Evolutionary conservation across 2,113 vertebrate species (phyloP), one percentile per base, ranked within the genome.

Genomic region (Andinoacara biseriatus): DNA sequence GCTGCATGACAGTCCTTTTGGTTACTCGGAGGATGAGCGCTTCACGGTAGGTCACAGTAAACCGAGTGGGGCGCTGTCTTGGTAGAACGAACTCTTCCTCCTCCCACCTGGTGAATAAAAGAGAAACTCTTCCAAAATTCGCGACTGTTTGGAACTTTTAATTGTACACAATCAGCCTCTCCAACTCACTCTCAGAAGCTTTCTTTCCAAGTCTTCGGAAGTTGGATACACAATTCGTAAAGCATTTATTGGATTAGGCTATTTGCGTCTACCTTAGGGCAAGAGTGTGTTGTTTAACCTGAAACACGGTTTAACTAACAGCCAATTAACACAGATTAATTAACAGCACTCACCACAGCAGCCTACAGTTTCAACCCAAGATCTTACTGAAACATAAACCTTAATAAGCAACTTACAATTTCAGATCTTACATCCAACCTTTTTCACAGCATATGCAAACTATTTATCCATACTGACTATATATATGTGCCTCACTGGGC

Each of bases 31-130:
- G 17, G 46, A 72, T 54, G 15, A 49, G 46, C 15, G 46, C 26
- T n/a, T 85, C 84, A 81, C 76, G 65, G 79, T 78, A 18, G n/a
- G 79, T 87, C 81, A 78, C 78, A 76, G 83, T 46, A 84, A 89
- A 91, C 86, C 82, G 89, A 86, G 87, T 83, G 93, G 80, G 91
- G 90, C 87, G 89, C 91, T 94, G 92, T 93, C 89, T 91, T 93
- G 87, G 92, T 93, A 82, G 87, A 94, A 79, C 89, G 43, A 69
- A 74, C 89, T 91, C 91, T 91, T 91, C 90, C 90, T 78, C 84
- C 62, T 67, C n/a, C 86, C 33, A 29, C 82, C 76, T 40, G 20
- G 57, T 49, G 43, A 22, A 22, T 18, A 49, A 31, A 58, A 74
- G 33, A 33, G 33, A 24, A 62, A 29, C 10, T 78, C 2, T 22